Base-by-base conservation (phyloP, 2,888 invertebrate genomes). In the Metopia argyrocephala region DNA sequence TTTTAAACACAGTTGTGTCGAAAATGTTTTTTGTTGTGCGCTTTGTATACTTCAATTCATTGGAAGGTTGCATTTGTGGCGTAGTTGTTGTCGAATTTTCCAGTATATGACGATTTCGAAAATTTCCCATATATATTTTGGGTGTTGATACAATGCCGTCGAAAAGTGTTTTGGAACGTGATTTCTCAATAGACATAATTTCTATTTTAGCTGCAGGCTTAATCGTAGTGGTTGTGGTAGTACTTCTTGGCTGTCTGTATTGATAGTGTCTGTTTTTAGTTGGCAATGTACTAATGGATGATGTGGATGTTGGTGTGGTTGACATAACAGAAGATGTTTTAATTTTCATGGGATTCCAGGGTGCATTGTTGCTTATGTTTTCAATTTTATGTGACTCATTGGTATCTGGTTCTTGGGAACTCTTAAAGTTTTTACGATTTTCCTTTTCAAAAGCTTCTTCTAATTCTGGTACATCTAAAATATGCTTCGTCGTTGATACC, bases 111-210 rank as follows among this genome's bases (percentile, higher is more conserved):
- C 84, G 84, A 59, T 81, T 79, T 23, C 73, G 74, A 12, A 82
- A 69, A 18, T 68, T 57, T 27, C 73, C 79, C 0, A 61, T 71
- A 21, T 75, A 78, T 38, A 70, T n/a, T 66, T 78, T 82, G 7
- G 85, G 80, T 12, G 86, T 85, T 4, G 86, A 64, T 1, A 86
- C 79, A 2, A 90, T 87, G 9, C 91, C 91, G 46, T 89, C 91
- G 78, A 91, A 91, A 68, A 88, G 91, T 75, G 90, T 89, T 56
- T 90, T 87, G 0, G 91, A 91, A 65, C 87, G 86, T 0, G 91
- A 91, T 80, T 91, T 91, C 69, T 90, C 87, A 31, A 91, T 87
- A 2, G 88, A 87, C 2, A 91, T 83, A 18, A 85, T 84, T 9
- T 86, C 86, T 12, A 86, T 62, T 18, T 62, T 80, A 4, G 71